Conservation (phyloP, 2,797 vertebrate genomes). For the Darevskia nairensis region DNA sequence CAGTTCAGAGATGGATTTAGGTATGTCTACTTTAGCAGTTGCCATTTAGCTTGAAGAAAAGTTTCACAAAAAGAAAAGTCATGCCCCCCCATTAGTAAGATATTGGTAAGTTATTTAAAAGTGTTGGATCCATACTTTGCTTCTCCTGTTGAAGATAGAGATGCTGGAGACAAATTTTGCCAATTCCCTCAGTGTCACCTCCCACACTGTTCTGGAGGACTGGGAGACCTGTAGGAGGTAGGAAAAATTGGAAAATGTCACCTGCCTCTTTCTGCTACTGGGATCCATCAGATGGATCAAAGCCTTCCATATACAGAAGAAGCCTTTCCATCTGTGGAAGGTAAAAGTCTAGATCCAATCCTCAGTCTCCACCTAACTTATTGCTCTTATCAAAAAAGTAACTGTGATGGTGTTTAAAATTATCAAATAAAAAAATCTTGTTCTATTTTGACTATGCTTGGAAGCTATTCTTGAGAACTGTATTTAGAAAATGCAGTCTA, state of each 20-base stretch:
- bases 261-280: no score
- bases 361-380: background rate
- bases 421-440: slow-evolving; percentile 71
- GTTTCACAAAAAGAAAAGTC: background rate
- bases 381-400: background rate
- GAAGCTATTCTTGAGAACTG: slow-evolving; percentile 84
- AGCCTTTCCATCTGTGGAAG: no score
- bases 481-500: slow-evolving; percentile 81
- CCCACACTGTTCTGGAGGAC: background rate
- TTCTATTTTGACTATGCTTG: slow-evolving; percentile 83
- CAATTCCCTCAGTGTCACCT: background rate
- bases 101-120: background rate
- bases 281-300: no score
- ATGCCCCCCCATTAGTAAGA: background rate
- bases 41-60: background rate
- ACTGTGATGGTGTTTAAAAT: slow-evolving; percentile 72
- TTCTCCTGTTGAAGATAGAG: background rate
- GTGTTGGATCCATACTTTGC: background rate
- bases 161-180: background rate
- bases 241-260: background rate
- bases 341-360: no score
- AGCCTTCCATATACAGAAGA: no score
- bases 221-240: background rate
- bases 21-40: background rate
- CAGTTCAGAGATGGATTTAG: background rate